Evolutionary conservation across 2,797 vertebrate species (phyloP), one percentile per base, ranked within the genome.

Genomic region (Centroberyx gerrardi): DNA sequence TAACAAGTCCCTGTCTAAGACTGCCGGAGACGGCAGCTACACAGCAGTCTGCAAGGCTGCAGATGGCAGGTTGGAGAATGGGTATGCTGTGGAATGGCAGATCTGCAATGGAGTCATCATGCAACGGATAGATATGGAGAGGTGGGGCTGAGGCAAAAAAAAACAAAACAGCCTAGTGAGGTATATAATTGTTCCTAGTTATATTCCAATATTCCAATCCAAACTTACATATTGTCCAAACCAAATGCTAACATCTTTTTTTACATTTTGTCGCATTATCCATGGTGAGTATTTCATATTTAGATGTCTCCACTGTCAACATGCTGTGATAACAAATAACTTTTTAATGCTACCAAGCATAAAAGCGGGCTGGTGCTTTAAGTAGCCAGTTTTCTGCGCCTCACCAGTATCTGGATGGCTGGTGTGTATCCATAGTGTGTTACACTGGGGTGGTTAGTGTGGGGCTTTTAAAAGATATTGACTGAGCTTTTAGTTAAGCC

Each of bases 1-100:
- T 92, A 93, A 90, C 90, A 63, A 78, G 81, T 81, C 72, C 40
- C 62, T 86, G 81, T 88, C 63, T 65, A 53, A 83, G 72, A 68
- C 62, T 84, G 81, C 81, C 48, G 76, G 56, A 68, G 83, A 80
- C 13, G 52, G 72, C 69, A 69, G 87, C 66, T 56, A 59, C 72
- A 62, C 62, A 64, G 85, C 59, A 17, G 62, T 55, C 56, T 68
- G 71, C 40, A 2, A n/a, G 54, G 71, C 61, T 64, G 72, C 15
- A 54, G 74, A 71, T 81, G 85, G 80, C 81, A 87, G 86, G 52
- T 61, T 46, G 73, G 64, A 82, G 80, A 87, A 82, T 61, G 83
- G 72, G 78, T 79, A 79, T 79, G 70, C 83, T 82, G 68, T 72
- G 52, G 85, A 82, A 86, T n/a, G 38, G 46, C 53, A 55, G 68